Conservation (phyloP, 2,888 invertebrate species). For the Halictus quadricinctus region DNA sequence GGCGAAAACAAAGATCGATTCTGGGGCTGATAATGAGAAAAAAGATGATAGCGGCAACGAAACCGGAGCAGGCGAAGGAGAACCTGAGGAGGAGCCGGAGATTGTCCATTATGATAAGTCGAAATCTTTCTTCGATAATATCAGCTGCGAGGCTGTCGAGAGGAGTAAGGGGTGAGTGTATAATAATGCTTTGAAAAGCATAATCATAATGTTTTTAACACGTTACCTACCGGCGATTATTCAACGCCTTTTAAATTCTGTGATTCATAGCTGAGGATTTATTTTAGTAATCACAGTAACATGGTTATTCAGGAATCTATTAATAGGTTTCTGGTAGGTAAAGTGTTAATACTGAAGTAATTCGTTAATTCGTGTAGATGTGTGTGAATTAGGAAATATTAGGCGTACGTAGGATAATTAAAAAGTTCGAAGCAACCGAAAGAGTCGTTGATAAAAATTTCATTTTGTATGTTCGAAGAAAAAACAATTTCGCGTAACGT, state of each 20-base stretch:
- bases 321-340: not conserved
- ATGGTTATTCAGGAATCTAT: not conserved
- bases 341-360: not conserved
- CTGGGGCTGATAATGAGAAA: conserved; percentile 86
- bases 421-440: too few relatives aligned
- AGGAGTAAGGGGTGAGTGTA: conserved; percentile 87
- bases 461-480: too few relatives aligned
- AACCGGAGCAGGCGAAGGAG: conserved; percentile 92
- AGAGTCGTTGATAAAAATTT: too few relatives aligned
- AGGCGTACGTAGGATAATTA: too few relatives aligned
- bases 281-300: too few relatives aligned
- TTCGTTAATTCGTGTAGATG: not conserved
- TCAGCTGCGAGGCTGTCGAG: conserved; percentile 98
- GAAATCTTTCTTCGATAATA: conserved; percentile 99
- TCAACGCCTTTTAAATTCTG: too few relatives aligned
- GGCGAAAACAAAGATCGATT: conserved; percentile 91
- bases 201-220: not conserved
- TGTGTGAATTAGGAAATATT: not conserved
- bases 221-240: not conserved
- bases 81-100: conserved; percentile 88
- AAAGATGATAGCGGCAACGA: conserved; percentile 96
- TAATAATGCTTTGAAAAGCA: not conserved
- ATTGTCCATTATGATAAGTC: conserved; percentile 95
- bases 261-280: too few relatives aligned
- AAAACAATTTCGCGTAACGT: too few relatives aligned